These are phyloP conservation scores for Apaloderma vittatum DNA, from an alignment of 2,113 vertebrate species.

Conservation along the genomic window DNA sequence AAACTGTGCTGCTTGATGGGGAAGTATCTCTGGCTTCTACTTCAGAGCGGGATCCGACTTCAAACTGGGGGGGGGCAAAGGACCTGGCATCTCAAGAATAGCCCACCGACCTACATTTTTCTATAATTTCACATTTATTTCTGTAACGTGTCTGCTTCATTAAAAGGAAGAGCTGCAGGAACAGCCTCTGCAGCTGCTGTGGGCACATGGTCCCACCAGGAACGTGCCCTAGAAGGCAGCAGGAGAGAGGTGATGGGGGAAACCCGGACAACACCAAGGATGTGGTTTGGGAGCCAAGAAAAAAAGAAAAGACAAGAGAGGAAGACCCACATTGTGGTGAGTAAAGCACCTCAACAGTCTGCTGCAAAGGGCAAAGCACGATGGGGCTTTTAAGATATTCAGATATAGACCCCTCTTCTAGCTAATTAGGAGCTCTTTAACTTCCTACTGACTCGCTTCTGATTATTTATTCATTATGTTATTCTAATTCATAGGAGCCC, in stretches of 20 bases:
- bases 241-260: background rate
- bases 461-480: constrained; percentile 6
- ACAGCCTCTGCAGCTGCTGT: accelerated
- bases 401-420: background rate
- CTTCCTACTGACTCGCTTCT: background rate
- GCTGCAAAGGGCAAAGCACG: background rate
- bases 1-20: background rate
- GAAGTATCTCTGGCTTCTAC: background rate
- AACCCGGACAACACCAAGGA: background rate
- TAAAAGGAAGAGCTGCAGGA: background rate
- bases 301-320: background rate
- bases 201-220: accelerated
- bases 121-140: background rate
- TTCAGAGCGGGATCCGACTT: background rate
- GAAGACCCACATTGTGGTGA: accelerated
- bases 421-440: background rate
- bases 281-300: background rate
- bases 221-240: accelerated
- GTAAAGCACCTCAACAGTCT: background rate
- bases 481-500: background rate
- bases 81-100: background rate
- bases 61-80: background rate
- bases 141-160: background rate
- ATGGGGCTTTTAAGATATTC: background rate
- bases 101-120: background rate